Base-by-base conservation (phyloP, 2,888 invertebrate species). In the Oxycera nigricornis region DNA sequence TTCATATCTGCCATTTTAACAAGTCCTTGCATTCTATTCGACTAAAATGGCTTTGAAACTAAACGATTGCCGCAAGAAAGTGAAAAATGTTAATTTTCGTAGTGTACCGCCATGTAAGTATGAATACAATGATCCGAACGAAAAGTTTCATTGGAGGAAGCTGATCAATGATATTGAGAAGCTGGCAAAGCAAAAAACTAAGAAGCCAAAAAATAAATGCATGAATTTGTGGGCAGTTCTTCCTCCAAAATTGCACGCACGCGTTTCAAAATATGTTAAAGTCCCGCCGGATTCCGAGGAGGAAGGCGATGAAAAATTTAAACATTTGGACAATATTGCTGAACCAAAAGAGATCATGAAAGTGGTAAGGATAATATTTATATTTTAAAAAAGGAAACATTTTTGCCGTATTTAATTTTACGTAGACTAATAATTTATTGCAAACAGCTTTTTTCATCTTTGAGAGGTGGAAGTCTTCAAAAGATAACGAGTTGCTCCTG, bases 201-300 rank as follows among this genome's bases (percentile, higher is more conserved):
- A 77, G 17, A 74, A 77, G 1, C 76, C 52, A 0, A 65, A 68
- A 0, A 78, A 80, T 2, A 80, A 77, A 75, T 76, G 77, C 1
- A 78, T 79, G 61, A 83, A 85, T 72, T 83, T 81, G 46, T 82
- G 83, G 0, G 59, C 81, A n/a, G 80, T 82, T 0, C 62, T 85
- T 52, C 85, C 85, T 0, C 77, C 78, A 7, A 78, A 77, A 17
- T 75, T 85, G 7, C 79, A 81, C 0, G 79, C 81, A 20, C 79
- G 84, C 17, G 83, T 85, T 0, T 77, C 80, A 24, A 80, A 81
- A 74, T 82, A 84, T 30, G 79, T 84, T 67, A 77, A 80, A 1
- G 79, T 85, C 14, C 81, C 82, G 14, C 82, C 78, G 31, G 79
- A 80, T 2, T 81, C 81, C 35, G 81, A 80, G 1, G 83, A 83